Conservation (phyloP, 2,888 invertebrate genomes). For the Eucera pruinosa region DNA sequence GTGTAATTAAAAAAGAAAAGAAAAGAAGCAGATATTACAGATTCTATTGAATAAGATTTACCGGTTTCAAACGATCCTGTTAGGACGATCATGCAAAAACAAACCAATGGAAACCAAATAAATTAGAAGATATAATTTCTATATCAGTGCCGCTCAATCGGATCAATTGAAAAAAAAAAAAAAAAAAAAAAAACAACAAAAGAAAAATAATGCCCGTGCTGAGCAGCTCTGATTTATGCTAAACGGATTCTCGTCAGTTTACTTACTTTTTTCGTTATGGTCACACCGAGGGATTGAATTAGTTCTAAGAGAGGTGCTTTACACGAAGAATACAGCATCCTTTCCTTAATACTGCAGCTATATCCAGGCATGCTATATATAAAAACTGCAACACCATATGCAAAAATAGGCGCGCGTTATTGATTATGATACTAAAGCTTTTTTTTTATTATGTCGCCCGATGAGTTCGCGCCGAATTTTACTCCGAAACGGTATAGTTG, state of each 20-base stretch:
- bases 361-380: slow-evolving; percentile 99
- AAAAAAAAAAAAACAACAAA: too few relatives aligned
- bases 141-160: too few relatives aligned
- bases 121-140: slow-evolving; percentile 17
- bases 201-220: too few relatives aligned
- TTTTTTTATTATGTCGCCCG: too few relatives aligned
- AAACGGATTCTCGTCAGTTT: slow-evolving; percentile 15
- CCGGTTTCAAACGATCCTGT: slow-evolving; percentile 13
- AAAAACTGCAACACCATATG: slow-evolving; percentile 91
- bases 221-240: too few relatives aligned
- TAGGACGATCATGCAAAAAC: slow-evolving; percentile 17
- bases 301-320: slow-evolving; percentile 95
- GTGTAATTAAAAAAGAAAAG: too few relatives aligned
- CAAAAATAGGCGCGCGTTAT: slow-evolving; percentile 20
- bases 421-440: slow-evolving; percentile 14
- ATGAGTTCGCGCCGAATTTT: too few relatives aligned
- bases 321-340: slow-evolving; percentile 99
- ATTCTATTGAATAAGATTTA: slow-evolving; percentile 9
- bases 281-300: slow-evolving; percentile 91
- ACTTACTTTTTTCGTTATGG: slow-evolving; percentile 94
- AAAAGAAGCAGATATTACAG: not conserved
- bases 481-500: too few relatives aligned
- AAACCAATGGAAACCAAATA: slow-evolving; percentile 19
- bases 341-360: slow-evolving; percentile 96
- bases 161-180: too few relatives aligned